Evolutionary conservation across 2,888 invertebrate genomes (phyloP).

Genomic region (Conistra vaccinii): DNA sequence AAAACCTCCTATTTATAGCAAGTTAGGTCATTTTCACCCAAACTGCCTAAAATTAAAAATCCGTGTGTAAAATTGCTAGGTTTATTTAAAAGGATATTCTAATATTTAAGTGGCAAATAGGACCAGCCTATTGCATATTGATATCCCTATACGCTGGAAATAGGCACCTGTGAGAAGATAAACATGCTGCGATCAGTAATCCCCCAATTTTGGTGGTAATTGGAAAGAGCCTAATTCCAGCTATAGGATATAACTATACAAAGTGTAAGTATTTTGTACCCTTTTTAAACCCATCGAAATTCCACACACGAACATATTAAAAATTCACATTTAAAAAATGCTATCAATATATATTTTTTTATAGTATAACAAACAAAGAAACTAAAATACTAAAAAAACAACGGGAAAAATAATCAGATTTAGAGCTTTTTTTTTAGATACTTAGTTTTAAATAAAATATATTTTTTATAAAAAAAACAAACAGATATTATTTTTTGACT

Average conservation of each 20-base stretch:
- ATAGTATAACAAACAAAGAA: constrained; percentile 62
- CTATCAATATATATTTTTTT: constrained; percentile 53
- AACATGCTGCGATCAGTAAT: not conserved
- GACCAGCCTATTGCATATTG: constrained; percentile 37
- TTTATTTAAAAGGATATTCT: constrained; percentile 2
- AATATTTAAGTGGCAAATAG: constrained; percentile 14
- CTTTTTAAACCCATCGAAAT: constrained; percentile 17
- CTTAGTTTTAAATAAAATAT: constrained; percentile 20
- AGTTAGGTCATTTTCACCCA: constrained; percentile 15
- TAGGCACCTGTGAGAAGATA: not conserved
- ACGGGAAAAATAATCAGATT: constrained; percentile 64
- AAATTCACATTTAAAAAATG: constrained; percentile 49
- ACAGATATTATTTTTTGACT: constrained; percentile 39
- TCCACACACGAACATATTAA: constrained; percentile 30
- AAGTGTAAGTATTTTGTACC: constrained; percentile 1
- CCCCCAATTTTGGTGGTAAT: not conserved
- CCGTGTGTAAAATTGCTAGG: constrained; percentile 36
- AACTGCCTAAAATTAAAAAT: constrained; percentile 35
- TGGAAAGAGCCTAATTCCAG: constrained; percentile 14
- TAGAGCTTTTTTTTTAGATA: constrained; percentile 28
- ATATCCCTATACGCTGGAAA: constrained; percentile 20
- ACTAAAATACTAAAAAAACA: constrained; percentile 65
- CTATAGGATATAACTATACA: not conserved
- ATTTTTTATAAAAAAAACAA: constrained; percentile 10
- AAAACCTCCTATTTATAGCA: not conserved